Conservation (phyloP, 2,113 vertebrate genomes). For the Misgurnus mizolepis region DNA sequence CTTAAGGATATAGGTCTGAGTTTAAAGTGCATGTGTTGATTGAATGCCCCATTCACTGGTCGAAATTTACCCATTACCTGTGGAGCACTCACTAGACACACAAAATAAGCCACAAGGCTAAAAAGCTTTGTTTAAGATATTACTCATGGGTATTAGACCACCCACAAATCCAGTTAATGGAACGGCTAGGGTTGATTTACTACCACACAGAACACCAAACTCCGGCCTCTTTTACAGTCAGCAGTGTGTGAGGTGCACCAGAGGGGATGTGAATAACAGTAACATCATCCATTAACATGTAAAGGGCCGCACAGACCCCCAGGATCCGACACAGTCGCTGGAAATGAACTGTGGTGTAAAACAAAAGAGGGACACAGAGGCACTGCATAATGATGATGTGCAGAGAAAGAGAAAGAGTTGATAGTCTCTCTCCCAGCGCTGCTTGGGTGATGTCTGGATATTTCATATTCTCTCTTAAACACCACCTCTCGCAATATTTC, state of each 20-base stretch:
- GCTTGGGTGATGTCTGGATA: too few relatives aligned
- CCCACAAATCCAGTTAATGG: slow-evolving; percentile 32
- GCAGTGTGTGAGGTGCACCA: background rate
- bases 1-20: background rate
- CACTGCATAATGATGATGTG: background rate
- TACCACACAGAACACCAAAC: slow-evolving; percentile 19
- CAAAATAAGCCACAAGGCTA: slow-evolving; percentile 31
- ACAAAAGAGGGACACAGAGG: background rate
- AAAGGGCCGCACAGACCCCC: slow-evolving; percentile 1
- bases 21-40: background rate
- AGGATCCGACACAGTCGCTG: background rate
- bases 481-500: too few relatives aligned
- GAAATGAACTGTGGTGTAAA: background rate
- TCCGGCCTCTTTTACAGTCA: background rate
- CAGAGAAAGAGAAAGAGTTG: background rate
- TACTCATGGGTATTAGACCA: slow-evolving; percentile 27
- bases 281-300: slow-evolving; percentile 28
- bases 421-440: background rate
- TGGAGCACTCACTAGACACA: background rate
- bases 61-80: slow-evolving; percentile 8
- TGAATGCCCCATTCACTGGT: slow-evolving; percentile 7
- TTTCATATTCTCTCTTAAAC: too few relatives aligned
- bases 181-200: slow-evolving; percentile 18
- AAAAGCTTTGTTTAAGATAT: slow-evolving; percentile 26
- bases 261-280: slow-evolving; percentile 24